Conservation (phyloP, 2,113 vertebrate genomes). For the Anser cygnoides region DNA sequence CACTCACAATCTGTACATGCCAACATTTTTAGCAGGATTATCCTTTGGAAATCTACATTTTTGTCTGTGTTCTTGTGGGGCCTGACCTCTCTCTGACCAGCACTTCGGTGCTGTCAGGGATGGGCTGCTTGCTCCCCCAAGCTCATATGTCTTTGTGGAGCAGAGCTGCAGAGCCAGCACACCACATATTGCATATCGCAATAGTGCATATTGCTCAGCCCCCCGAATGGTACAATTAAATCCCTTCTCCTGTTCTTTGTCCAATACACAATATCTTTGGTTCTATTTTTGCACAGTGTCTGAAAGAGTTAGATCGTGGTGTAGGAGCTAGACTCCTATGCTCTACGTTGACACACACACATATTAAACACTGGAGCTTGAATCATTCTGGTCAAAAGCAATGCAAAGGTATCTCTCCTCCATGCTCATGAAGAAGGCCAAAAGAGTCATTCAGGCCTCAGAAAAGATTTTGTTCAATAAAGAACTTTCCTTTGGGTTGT, state of each 20-base stretch:
- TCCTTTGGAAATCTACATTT: not conserved
- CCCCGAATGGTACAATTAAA: fast-evolving
- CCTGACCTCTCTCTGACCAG: not conserved
- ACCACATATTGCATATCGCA: not conserved
- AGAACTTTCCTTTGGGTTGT: not conserved
- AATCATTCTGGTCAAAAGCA: not conserved
- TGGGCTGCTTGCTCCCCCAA: not conserved
- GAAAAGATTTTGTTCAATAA: not conserved
- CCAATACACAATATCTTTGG: not conserved
- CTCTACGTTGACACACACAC: not conserved
- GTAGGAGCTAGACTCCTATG: not conserved
- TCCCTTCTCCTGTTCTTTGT: not conserved
- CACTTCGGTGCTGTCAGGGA: not conserved
- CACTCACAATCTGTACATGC: fast-evolving
- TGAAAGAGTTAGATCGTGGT: not conserved
- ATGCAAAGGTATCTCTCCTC: not conserved
- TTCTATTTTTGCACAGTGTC: not conserved
- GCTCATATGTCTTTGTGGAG: no score
- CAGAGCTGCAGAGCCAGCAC: not conserved
- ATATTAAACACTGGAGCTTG: not conserved
- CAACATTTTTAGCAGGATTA: not conserved
- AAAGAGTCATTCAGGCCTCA: not conserved
- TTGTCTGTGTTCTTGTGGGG: not conserved
- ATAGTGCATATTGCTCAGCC: not conserved
- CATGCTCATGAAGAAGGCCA: fast-evolving